Conservation (phyloP, 2,888 invertebrate genomes). For the Gari tellinella region DNA sequence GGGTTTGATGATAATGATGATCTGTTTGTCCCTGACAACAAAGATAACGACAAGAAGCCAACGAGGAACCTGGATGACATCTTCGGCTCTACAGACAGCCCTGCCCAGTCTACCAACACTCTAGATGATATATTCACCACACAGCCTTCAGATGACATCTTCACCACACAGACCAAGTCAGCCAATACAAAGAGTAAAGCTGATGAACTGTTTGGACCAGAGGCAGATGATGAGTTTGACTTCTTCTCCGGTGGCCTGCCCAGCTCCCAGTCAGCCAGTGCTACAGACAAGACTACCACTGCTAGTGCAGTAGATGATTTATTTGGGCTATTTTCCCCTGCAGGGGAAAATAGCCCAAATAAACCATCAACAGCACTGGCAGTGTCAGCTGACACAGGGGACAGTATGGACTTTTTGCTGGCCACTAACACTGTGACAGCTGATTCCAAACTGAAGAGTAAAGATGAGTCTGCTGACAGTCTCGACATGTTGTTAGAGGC, state of each 20-base stretch:
- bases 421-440: neutral
- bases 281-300: neutral
- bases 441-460: too few species aligned
- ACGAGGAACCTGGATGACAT: conserved; percentile 10
- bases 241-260: conserved; percentile 7
- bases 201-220: conserved; percentile 34
- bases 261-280: neutral
- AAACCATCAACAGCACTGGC: neutral
- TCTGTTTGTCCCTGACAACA: neutral
- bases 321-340: neutral
- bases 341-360: neutral
- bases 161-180: neutral
- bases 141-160: neutral
- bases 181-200: neutral
- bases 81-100: neutral
- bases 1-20: conserved; percentile 4
- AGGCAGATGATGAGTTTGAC: conserved; percentile 24
- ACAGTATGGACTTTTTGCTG: neutral
- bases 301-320: neutral
- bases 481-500: conserved; percentile 13
- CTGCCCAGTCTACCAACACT: too few species aligned
- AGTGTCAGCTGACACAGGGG: neutral
- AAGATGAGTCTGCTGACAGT: neutral
- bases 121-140: conserved; percentile 1
- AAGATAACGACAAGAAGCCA: neutral